Conservation (phyloP, 2,888 invertebrate species). For the Melipona beecheii region DNA sequence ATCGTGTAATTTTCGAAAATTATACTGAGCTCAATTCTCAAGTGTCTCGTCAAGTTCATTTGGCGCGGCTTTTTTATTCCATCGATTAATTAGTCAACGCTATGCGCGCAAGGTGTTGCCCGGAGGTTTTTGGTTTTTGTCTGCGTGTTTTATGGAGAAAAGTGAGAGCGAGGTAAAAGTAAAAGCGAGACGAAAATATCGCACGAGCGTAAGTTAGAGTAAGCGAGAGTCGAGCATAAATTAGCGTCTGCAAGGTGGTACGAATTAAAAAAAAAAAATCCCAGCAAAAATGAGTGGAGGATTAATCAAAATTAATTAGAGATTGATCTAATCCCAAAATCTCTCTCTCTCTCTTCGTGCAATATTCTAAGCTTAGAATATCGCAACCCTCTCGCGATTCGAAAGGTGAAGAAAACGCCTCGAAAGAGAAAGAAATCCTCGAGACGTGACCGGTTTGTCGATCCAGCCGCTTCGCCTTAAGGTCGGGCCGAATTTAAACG, state of each 20-base stretch:
- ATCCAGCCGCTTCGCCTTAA: slow-evolving; percentile 15
- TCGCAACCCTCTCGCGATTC: slow-evolving; percentile 7
- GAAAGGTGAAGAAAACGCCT: slow-evolving; percentile 5
- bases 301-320: background rate
- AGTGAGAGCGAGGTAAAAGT: slow-evolving; percentile 4
- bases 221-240: background rate
- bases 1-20: no score
- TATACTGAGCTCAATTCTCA: no score
- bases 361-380: background rate
- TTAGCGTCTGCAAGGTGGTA: background rate
- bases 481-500: slow-evolving; percentile 42
- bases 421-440: background rate
- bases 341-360: no score
- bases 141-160: background rate
- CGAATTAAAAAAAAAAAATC: background rate
- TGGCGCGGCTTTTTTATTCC: background rate
- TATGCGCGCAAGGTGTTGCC: background rate
- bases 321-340: no score
- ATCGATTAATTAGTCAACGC: background rate
- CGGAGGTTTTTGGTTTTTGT: background rate
- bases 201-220: background rate
- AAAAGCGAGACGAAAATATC: slow-evolving; percentile 15
- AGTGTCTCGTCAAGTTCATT: no score
- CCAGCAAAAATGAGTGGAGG: background rate
- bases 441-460: slow-evolving; percentile 7